These are phyloP conservation scores for Urocynchramus pylzowi DNA, from an alignment of 2,113 vertebrate genomes.

Conservation along the genomic window DNA sequence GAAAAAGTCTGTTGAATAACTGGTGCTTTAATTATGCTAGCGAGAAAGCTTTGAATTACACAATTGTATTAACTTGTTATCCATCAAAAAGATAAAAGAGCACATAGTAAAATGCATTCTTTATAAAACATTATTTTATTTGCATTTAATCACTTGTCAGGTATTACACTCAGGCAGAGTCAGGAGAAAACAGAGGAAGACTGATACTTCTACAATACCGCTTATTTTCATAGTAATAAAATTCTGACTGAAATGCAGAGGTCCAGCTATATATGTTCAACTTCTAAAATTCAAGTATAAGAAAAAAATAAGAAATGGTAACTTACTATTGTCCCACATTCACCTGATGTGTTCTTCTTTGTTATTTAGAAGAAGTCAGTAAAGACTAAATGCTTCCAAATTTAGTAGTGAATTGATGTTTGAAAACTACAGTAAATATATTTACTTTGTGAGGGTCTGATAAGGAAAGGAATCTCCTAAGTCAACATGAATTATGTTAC, in stretches of 20 bases:
- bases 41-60: not conserved
- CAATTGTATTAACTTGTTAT: constrained; percentile 16
- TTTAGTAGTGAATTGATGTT: not conserved
- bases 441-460: not conserved
- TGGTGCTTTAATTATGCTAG: constrained; percentile 25
- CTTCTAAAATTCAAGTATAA: not conserved
- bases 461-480: not conserved
- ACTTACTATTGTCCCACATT: not conserved
- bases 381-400: not conserved
- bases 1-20: constrained; percentile 41
- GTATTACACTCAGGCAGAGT: not conserved
- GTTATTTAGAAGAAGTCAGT: not conserved
- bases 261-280: not conserved
- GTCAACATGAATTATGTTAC: not conserved
- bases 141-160: not conserved
- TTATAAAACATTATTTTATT: not conserved
- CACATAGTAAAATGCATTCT: not conserved
- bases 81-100: constrained; percentile 6
- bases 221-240: not conserved
- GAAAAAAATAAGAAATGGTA: not conserved
- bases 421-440: not conserved
- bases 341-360: not conserved
- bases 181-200: not conserved
- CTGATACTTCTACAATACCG: not conserved
- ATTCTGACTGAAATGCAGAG: not conserved